Evolutionary conservation across 2,113 vertebrate species (phyloP), one percentile per base, ranked within the genome.

Genomic region (Balaenoptera acutorostrata): DNA sequence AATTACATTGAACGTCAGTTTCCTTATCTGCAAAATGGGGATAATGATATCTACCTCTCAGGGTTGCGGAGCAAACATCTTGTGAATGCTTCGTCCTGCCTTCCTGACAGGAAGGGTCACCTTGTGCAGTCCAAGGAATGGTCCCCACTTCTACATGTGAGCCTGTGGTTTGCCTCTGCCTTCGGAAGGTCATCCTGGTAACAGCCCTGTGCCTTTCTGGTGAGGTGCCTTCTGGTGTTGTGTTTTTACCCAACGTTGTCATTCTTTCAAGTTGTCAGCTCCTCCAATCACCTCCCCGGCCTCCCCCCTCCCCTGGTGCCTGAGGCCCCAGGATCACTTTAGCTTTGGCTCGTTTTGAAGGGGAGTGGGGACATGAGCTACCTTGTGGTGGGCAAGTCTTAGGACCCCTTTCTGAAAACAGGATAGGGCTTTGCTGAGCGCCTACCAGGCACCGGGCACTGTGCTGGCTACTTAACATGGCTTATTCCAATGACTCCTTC

Each of bases 281-380:
- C 25, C 36, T 94, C 5, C 20, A 13, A 29, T 72, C 36, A 61
- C 0, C 4, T 63, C 75, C 49, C 64, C 33, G 20, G 61, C 46
- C 20, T 21, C n/a, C 7, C 36, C 8, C 2, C 0, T 64, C 18
- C 33, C 27, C 57, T 8, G 20, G 23, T 6, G 41, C 8, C 84
- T 31, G 18, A 80, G 61, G 46, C 46, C 46, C 17, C 5, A 12
- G 20, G 39, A 21, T 29, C 41, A 25, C 6, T 90, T 90, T 46
- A 92, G 17, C 84, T 88, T 21, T 55, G 64, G 44, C 57, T 80
- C 44, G 52, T 36, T 96, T 85, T 71, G n/a, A 77, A 84, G 85
- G 46, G 44, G 49, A 11, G 9, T 39, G 29, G 5, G 82, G 14
- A 39, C 3, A 2, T 0, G 49, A 66, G 74, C 33, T 41, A 17